Conservation (phyloP, 2,888 invertebrate genomes). For the Auanema sp. region DNA sequence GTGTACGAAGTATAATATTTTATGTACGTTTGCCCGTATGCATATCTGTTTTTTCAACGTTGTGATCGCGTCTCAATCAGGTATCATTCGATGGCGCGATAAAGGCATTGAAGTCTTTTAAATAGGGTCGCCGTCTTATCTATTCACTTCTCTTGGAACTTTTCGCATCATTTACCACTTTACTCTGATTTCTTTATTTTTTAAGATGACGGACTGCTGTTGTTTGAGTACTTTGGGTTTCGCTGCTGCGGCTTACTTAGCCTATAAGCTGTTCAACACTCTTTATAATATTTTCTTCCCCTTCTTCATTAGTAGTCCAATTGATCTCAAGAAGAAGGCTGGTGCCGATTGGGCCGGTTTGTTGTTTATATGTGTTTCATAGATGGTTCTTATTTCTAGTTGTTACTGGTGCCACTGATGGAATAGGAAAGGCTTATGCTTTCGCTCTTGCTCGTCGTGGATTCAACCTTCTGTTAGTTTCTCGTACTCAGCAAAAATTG, state of each 20-base stretch:
- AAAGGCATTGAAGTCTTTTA: too few relatives aligned
- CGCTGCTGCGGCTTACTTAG: constrained; percentile 39
- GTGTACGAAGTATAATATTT: too few relatives aligned
- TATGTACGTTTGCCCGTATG: too few relatives aligned
- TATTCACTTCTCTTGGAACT: too few relatives aligned
- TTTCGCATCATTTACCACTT: too few relatives aligned
- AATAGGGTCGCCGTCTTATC: too few relatives aligned
- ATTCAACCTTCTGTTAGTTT: constrained; percentile 60
- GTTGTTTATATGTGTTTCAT: constrained; percentile 5
- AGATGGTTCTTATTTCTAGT: constrained; percentile 40
- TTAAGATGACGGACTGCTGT: constrained; percentile 20
- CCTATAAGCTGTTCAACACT: constrained; percentile 25
- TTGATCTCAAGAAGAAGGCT: constrained; percentile 53
- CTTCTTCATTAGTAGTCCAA: constrained; percentile 42
- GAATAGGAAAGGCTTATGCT: constrained; percentile 63
- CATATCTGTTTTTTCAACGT: too few relatives aligned
- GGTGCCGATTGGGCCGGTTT: constrained; percentile 59
- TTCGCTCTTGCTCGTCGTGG: constrained; percentile 56
- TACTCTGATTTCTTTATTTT: too few relatives aligned
- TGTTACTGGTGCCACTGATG: constrained; percentile 63
- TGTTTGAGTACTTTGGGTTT: constrained; percentile 45
- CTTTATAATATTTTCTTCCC: constrained; percentile 48
- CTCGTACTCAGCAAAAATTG: constrained; percentile 58
- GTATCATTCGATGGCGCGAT: too few relatives aligned
- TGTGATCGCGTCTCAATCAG: too few relatives aligned